Conservation (phyloP, 2,888 invertebrate species). For the Ectobius pallidus region DNA sequence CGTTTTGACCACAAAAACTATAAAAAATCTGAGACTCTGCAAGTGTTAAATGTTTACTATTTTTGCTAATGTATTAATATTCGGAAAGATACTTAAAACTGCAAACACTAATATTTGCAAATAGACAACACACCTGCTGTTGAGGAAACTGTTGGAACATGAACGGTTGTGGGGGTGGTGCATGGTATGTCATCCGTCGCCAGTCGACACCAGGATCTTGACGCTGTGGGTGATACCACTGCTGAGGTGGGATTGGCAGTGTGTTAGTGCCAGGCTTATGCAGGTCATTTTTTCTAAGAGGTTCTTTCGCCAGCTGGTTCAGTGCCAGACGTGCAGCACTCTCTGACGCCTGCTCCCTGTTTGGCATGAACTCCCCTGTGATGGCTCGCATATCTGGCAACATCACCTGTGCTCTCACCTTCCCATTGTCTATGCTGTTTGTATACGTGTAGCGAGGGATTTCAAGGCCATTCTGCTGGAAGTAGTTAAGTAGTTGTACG, state of each 20-base stretch:
- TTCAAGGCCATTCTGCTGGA: conserved; percentile 54
- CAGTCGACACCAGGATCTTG: no score
- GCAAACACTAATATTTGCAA: no score
- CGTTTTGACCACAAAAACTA: no score
- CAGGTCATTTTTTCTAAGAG: background rate
- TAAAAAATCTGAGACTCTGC: no score
- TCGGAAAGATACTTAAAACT: no score
- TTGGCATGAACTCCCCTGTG: conserved; percentile 56
- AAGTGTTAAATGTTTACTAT: no score
- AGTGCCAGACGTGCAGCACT: conserved; percentile 32
- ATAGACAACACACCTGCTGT: no score
- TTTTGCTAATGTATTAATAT: no score
- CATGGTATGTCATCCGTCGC: no score
- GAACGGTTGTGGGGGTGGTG: no score
- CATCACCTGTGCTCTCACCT: conserved; percentile 56
- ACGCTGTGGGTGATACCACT: conserved; percentile 44
- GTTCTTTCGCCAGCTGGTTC: background rate
- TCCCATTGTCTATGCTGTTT: conserved; percentile 50
- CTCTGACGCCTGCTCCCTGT: conserved; percentile 51
- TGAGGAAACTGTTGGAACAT: no score
- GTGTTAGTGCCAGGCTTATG: conserved; percentile 47
- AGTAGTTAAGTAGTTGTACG: conserved; percentile 55
- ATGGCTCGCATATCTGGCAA: conserved; percentile 57
- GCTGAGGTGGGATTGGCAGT: conserved; percentile 47
- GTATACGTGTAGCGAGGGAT: conserved; percentile 58